These are phyloP conservation scores for Eristalinus aeneus DNA, from an alignment of 2,888 invertebrate genomes.

Conservation along the genomic window DNA sequence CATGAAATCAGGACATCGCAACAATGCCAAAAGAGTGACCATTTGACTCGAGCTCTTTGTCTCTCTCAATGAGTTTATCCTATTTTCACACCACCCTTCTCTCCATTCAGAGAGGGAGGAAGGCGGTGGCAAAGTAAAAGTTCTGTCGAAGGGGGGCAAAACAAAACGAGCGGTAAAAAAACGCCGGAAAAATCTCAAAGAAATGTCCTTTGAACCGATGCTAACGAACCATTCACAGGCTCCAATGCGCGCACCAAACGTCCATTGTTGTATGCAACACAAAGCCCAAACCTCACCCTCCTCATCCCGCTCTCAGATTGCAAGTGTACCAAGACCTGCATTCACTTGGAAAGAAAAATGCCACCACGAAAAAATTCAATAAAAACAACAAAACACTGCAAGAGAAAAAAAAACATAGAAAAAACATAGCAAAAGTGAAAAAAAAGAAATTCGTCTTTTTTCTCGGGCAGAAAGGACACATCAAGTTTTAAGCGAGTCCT, in stretches of 20 bases:
- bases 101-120: background rate
- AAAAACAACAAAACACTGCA: background rate
- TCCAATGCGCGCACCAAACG: slow-evolving; percentile 65
- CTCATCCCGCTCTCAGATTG: slow-evolving; percentile 7
- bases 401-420: background rate
- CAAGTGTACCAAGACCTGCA: slow-evolving; percentile 46
- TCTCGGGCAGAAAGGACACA: slow-evolving; percentile 50
- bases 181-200: slow-evolving; percentile 41
- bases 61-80: slow-evolving; percentile 60
- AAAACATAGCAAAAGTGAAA: background rate
- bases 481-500: slow-evolving; percentile 59
- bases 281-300: background rate
- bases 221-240: slow-evolving; percentile 71
- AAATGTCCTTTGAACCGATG: slow-evolving; percentile 70
- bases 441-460: slow-evolving; percentile 20
- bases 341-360: slow-evolving; percentile 68
- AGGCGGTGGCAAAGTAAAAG: background rate
- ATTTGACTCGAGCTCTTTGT: slow-evolving; percentile 64
- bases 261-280: slow-evolving; percentile 53
- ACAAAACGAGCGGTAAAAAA: background rate
- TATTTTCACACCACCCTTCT: slow-evolving; percentile 50
- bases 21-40: slow-evolving; percentile 62
- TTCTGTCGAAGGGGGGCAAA: background rate
- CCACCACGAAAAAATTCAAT: slow-evolving; percentile 59
- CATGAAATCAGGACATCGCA: slow-evolving; percentile 59